Percentiles rank a stretch among this genome's conserved stretches.
These are phyloP conservation scores for Acropora yongei DNA, from an alignment of 64 coral and sea anemone genomes.

Conservation along the genomic window DNA sequence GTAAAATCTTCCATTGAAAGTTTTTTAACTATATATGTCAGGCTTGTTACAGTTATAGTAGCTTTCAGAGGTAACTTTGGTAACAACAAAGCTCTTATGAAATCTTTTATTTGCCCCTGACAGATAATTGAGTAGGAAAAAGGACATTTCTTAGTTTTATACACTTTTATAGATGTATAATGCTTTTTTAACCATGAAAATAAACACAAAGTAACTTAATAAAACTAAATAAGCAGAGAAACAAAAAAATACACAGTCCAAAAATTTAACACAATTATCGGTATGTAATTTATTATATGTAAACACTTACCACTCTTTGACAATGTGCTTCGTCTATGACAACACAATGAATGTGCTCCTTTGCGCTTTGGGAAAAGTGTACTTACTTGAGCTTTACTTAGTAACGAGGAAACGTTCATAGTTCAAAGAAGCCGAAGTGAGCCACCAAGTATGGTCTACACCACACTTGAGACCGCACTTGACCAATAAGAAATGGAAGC, in stretches of 20 bases:
- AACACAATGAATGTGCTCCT: slow-evolving; percentile 25
- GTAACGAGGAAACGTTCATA: no score
- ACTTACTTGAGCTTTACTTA: not conserved
- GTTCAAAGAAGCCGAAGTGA: no score
- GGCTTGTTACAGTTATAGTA: not conserved
- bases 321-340: slow-evolving; percentile 46
- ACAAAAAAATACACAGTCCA: no score
- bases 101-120: slow-evolving; percentile 1
- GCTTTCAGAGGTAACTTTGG: slow-evolving; percentile 28
- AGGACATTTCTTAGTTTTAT: not conserved
- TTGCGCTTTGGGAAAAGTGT: not conserved
- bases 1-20: slow-evolving; percentile 15
- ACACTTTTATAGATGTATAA: not conserved
- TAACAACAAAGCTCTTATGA: slow-evolving; percentile 27
- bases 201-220: not conserved
- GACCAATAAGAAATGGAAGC: no score
- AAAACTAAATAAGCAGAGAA: not conserved
- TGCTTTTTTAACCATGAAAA: no score
- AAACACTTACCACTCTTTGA: slow-evolving; percentile 25
- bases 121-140: not conserved
- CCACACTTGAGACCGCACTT: no score
- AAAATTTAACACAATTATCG: no score
- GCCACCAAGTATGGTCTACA: no score
- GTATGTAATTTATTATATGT: no score
- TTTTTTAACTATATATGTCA: slow-evolving; percentile 29